A percentile compares a stretch with the other conserved stretches of the same genome.
Conservation (phyloP, 2,113 vertebrate genomes). For the Microcebus ravelobensis region DNA sequence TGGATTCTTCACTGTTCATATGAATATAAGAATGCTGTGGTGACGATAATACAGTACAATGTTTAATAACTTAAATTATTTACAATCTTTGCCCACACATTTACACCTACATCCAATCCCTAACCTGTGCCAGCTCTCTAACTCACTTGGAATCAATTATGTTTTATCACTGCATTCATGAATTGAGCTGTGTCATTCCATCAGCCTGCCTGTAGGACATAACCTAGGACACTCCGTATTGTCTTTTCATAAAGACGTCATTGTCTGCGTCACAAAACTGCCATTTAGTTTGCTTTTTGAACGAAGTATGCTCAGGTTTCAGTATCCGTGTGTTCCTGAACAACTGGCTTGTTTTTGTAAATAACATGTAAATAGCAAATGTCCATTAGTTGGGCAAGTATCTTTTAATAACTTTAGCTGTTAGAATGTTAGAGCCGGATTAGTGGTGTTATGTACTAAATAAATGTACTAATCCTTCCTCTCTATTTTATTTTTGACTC, state of each 20-base stretch:
- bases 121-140: not conserved
- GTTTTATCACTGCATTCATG: not conserved
- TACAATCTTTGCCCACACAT: not conserved
- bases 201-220: not conserved
- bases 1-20: not conserved
- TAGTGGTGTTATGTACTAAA: not conserved
- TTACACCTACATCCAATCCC: not conserved
- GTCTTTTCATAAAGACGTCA: not conserved
- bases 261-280: not conserved
- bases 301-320: not conserved
- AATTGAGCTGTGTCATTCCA: not conserved
- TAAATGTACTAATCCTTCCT: not conserved
- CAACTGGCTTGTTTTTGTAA: not conserved
- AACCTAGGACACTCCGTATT: not conserved
- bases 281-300: not conserved
- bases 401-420: not conserved
- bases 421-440: not conserved
- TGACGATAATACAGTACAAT: not conserved
- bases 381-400: not conserved
- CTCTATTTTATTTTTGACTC: not conserved
- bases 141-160: not conserved
- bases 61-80: not conserved
- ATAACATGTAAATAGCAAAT: not conserved
- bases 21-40: too few species aligned
- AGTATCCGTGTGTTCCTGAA: not conserved